Conservation (phyloP, 2,113 vertebrate species). For the Tylochromis polylepis region DNA sequence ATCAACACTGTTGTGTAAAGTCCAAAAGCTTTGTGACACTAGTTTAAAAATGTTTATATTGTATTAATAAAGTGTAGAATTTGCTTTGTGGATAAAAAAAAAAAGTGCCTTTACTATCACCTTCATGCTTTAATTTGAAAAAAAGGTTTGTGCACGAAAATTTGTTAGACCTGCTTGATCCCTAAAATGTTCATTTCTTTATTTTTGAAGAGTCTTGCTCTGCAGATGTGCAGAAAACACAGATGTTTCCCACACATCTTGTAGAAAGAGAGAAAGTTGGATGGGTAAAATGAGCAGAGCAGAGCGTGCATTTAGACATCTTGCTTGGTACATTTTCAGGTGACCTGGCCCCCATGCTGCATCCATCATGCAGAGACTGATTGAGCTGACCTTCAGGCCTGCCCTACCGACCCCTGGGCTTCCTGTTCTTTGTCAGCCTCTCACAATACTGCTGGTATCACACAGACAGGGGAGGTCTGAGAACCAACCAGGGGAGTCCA, state of each 20-base stretch:
- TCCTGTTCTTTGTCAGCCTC: slow-evolving; percentile 70
- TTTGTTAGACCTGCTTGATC: background rate
- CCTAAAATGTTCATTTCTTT: background rate
- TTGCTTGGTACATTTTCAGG: slow-evolving; percentile 36
- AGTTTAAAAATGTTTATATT: background rate
- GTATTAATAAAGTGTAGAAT: background rate
- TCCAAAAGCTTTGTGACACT: background rate
- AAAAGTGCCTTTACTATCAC: background rate
- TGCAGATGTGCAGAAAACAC: background rate
- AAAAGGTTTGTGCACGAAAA: background rate
- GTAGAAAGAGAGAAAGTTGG: background rate
- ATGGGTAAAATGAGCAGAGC: background rate
- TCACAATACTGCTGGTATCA: slow-evolving; percentile 57
- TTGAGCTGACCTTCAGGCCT: slow-evolving; percentile 64
- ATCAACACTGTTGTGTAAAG: background rate
- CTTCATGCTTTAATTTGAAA: background rate
- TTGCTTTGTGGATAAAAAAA: background rate
- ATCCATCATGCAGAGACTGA: slow-evolving; percentile 64
- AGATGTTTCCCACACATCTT: background rate
- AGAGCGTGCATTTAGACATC: background rate
- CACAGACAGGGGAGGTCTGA: slow-evolving; percentile 56
- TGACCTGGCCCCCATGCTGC: slow-evolving; percentile 41
- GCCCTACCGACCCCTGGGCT: slow-evolving; percentile 56
- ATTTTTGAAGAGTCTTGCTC: rapidly evolving
- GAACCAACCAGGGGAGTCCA: slow-evolving; percentile 50